These are phyloP conservation scores for Cataglyphis altisquamis DNA, from an alignment of 2,888 invertebrate species.

Conservation along the genomic window DNA sequence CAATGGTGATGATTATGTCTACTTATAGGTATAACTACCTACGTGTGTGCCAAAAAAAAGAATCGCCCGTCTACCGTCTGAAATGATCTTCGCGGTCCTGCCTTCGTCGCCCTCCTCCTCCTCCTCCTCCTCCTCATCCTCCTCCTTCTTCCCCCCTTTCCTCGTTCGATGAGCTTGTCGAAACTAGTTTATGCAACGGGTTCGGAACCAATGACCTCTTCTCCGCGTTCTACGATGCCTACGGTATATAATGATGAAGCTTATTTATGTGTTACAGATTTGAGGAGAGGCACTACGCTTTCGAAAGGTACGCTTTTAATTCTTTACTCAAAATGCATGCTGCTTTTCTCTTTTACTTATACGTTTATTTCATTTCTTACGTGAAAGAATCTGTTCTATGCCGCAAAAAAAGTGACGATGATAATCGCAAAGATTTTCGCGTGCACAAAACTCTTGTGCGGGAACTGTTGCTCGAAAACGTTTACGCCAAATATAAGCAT, in stretches of 20 bases:
- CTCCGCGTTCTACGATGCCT: constrained; percentile 57
- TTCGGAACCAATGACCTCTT: constrained; percentile 72
- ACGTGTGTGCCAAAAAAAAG: constrained; percentile 73
- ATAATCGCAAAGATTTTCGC: background rate
- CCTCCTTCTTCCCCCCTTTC: background rate
- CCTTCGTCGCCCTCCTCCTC: constrained; percentile 51
- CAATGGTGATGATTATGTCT: constrained; percentile 82
- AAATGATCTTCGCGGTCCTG: constrained; percentile 80
- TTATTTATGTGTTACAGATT: constrained; percentile 85
- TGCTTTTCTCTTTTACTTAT: constrained; percentile 31
- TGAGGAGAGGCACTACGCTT: constrained; percentile 86
- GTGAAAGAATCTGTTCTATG: background rate
- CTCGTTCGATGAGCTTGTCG: constrained; percentile 53
- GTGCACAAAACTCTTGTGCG: background rate
- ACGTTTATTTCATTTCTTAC: background rate
- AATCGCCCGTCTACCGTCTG: constrained; percentile 80
- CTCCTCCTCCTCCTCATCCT: constrained; percentile 6
- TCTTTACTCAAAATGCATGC: constrained; percentile 69
- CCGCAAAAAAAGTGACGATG: no score
- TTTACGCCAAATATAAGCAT: background rate
- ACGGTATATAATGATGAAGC: constrained; percentile 74
- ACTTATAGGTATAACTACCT: constrained; percentile 80
- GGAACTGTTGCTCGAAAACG: background rate
- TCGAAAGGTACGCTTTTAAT: constrained; percentile 83
- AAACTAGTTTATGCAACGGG: constrained; percentile 75